A percentile compares a stretch with the other conserved stretches of the same genome.
phyloP scores from a whole-genome alignment of 2,797 vertebrate species.

The Tragelaphus eurycerus region DNA sequence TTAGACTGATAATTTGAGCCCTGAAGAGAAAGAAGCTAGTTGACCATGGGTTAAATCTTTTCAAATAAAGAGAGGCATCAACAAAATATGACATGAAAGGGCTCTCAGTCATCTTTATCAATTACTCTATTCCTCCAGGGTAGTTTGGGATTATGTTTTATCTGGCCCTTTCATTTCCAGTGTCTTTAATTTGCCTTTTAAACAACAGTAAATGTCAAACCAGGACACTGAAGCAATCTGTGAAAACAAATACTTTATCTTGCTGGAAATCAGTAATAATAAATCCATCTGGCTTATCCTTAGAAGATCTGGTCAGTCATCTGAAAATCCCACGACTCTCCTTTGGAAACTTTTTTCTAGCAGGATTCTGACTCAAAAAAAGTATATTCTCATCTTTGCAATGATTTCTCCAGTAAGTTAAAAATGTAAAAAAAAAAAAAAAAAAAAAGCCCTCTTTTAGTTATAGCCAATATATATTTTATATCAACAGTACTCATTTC shows the following conservation, averaged over 20 bases:
- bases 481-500: conserved; percentile 30
- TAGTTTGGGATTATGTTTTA: conserved; percentile 46
- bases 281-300: conserved; percentile 67
- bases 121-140: conserved; percentile 37
- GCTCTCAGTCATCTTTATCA: conserved; percentile 47
- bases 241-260: conserved; percentile 75
- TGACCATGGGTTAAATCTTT: not conserved
- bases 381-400: not conserved
- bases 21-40: conserved; percentile 21
- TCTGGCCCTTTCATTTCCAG: conserved; percentile 65
- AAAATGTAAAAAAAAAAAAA: not conserved
- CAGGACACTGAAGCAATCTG: conserved; percentile 67
- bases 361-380: conserved; percentile 41
- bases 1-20: conserved; percentile 29
- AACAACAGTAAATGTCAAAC: conserved; percentile 60
- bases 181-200: conserved; percentile 75
- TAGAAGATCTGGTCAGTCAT: conserved; percentile 58
- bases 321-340: conserved; percentile 44
- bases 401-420: not conserved
- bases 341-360: conserved; percentile 46
- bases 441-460: not conserved
- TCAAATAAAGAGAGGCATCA: conserved; percentile 10
- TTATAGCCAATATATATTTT: conserved; percentile 39
- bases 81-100: not conserved
- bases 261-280: conserved; percentile 70